Percentiles rank a stretch among this genome's conserved stretches.
phyloP scores from a whole-genome alignment of 92 coral and sea anemone species.

The Actinernus sp. region DNA sequence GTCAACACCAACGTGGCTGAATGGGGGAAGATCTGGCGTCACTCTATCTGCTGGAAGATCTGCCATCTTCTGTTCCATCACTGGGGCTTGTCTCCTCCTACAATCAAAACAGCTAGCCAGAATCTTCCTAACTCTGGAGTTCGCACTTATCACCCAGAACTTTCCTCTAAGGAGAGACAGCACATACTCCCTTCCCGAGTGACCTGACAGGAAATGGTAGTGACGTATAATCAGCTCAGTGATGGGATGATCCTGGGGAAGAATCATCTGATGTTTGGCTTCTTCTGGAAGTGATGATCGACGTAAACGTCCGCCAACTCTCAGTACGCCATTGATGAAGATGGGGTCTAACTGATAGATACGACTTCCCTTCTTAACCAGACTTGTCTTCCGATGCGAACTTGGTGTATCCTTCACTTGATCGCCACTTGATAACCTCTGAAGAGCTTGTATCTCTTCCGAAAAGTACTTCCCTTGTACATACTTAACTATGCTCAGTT shows the following conservation, averaged over 20 bases:
- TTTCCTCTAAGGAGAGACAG: background rate
- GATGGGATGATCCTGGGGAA: constrained; percentile 1
- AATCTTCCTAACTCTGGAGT: background rate
- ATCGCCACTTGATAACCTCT: too few species aligned
- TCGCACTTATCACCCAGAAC: background rate
- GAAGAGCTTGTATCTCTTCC: too few species aligned
- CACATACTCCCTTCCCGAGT: too few species aligned
- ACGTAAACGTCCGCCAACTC: too few species aligned
- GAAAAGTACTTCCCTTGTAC: too few species aligned
- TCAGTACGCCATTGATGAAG: background rate
- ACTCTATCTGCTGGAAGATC: background rate
- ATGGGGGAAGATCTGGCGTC: background rate
- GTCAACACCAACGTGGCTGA: too few species aligned
- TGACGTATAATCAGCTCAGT: too few species aligned
- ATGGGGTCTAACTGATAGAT: background rate
- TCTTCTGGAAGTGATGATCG: background rate
- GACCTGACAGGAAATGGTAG: background rate
- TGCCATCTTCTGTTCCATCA: constrained; percentile 7
- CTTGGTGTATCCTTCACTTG: background rate
- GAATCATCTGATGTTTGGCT: constrained; percentile 1
- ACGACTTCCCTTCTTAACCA: background rate
- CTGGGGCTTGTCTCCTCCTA: background rate
- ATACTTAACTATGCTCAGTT: too few species aligned
- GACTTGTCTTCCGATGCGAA: too few species aligned
- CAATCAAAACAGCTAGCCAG: constrained; percentile 1